phyloP scores from a whole-genome alignment of 2,888 invertebrate species.

The Tridacna gigas region DNA sequence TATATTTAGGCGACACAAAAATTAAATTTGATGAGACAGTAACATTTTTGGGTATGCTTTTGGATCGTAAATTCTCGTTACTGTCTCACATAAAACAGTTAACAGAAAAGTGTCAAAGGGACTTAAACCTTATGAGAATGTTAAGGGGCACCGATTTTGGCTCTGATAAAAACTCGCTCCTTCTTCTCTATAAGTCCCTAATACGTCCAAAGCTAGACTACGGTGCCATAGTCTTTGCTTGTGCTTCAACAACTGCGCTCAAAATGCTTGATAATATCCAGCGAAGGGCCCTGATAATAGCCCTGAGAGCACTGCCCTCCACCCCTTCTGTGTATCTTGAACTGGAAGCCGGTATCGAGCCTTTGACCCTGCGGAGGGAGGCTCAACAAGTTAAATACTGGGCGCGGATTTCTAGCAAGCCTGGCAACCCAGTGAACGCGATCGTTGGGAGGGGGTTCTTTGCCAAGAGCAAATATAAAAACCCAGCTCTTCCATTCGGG shows the following conservation, averaged over 20 bases:
- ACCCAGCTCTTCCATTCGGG: no score
- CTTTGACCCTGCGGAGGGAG: no score
- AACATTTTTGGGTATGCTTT: slow-evolving; percentile 19
- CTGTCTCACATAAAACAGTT: background rate
- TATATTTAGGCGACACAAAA: slow-evolving; percentile 20
- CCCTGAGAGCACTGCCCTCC: no score
- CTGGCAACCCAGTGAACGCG: no score
- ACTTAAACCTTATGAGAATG: slow-evolving; percentile 30
- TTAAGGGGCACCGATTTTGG: slow-evolving; percentile 25
- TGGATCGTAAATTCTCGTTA: background rate
- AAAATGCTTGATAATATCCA: background rate
- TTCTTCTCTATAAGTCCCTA: slow-evolving; percentile 14
- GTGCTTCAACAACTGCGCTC: background rate
- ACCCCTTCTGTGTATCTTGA: background rate
- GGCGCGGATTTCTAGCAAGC: no score
- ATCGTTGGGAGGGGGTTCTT: no score
- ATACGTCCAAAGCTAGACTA: slow-evolving; percentile 24
- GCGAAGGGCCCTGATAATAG: slow-evolving; percentile 13
- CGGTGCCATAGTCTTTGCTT: slow-evolving; percentile 17
- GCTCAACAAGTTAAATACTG: no score
- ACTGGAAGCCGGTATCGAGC: slow-evolving; percentile 1
- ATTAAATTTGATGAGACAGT: slow-evolving; percentile 13
- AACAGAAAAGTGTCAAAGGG: background rate
- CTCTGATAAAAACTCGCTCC: background rate
- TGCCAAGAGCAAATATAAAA: no score